Percentiles rank a stretch among this genome's conserved stretches.
Conservation (phyloP, 2,888 invertebrate species). For the Drosophila atripex region DNA sequence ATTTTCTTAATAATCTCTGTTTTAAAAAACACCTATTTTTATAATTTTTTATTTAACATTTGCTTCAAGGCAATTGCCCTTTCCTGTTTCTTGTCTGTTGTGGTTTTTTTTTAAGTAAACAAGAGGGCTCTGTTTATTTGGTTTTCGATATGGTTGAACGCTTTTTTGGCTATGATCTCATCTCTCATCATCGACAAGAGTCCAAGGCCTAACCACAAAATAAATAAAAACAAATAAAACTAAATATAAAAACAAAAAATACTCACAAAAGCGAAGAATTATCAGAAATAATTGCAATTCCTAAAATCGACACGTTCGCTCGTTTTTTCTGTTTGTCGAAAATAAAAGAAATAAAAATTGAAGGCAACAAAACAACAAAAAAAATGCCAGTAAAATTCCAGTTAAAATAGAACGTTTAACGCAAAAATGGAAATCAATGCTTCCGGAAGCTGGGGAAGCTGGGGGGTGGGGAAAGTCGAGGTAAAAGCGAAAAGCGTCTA, state of each 20-base stretch:
- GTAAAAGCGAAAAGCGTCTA: slow-evolving; percentile 34
- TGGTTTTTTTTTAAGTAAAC: slow-evolving; percentile 12
- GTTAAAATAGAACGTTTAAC: slow-evolving; percentile 1
- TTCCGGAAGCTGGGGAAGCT: not conserved
- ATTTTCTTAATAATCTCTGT: not conserved
- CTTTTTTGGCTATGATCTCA: slow-evolving; percentile 33
- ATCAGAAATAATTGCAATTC: slow-evolving; percentile 34
- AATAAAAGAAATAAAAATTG: not conserved
- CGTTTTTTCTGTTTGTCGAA: not conserved
- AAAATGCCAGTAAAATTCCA: not conserved
- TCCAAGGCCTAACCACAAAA: slow-evolving; percentile 32
- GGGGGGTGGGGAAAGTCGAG: not conserved
- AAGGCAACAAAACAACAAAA: not conserved
- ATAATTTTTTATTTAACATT: not conserved
- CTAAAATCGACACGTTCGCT: slow-evolving; percentile 5
- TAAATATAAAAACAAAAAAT: slow-evolving; percentile 1
- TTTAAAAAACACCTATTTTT: too few species aligned
- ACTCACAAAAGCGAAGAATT: slow-evolving; percentile 5
- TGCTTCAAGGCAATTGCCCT: not conserved
- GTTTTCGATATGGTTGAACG: slow-evolving; percentile 2
- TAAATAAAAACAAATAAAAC: slow-evolving; percentile 18
- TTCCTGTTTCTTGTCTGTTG: not conserved
- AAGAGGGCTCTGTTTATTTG: not conserved
- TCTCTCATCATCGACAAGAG: slow-evolving; percentile 1
- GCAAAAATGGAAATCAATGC: slow-evolving; percentile 5